A percentile compares a stretch with the other conserved stretches of the same genome.
These are phyloP conservation scores for Anisognathus igniventris DNA, from an alignment of 2,797 vertebrate genomes.

Conservation along the genomic window DNA sequence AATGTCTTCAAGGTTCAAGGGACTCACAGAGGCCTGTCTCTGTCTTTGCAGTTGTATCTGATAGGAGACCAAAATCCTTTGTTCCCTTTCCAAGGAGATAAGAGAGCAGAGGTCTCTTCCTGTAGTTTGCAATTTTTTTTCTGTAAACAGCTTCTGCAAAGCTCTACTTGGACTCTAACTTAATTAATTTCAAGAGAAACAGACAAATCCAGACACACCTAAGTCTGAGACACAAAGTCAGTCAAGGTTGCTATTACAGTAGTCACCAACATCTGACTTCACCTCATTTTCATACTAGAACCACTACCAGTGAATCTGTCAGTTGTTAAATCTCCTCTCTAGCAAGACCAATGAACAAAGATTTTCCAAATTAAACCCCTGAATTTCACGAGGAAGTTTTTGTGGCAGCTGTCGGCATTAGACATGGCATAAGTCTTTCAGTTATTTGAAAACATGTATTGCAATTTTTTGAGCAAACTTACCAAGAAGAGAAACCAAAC, in stretches of 20 bases:
- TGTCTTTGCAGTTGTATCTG: not conserved
- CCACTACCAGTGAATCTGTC: not conserved
- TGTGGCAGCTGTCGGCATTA: not conserved
- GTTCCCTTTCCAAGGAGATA: not conserved
- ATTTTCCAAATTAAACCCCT: not conserved
- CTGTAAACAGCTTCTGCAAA: not conserved
- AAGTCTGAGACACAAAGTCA: not conserved
- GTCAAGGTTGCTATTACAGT: not conserved
- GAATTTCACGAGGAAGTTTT: not conserved
- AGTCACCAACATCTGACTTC: not conserved
- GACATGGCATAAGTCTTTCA: not conserved
- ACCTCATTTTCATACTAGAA: not conserved
- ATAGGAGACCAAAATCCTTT: not conserved
- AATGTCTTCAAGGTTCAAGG: not conserved
- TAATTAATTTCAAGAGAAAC: not conserved
- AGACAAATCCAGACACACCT: not conserved
- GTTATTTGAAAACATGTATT: not conserved
- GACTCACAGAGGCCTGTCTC: not conserved
- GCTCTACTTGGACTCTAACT: not conserved
- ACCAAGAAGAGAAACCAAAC: not conserved
- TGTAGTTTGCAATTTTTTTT: not conserved
- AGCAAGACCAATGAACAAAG: not conserved
- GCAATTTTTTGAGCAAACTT: not conserved
- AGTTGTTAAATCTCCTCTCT: not conserved
- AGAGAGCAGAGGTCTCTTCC: not conserved